Evolutionary conservation across 1,140 invertebrate species (phyloP).

Genomic region (Antheraea pernyi): DNA sequence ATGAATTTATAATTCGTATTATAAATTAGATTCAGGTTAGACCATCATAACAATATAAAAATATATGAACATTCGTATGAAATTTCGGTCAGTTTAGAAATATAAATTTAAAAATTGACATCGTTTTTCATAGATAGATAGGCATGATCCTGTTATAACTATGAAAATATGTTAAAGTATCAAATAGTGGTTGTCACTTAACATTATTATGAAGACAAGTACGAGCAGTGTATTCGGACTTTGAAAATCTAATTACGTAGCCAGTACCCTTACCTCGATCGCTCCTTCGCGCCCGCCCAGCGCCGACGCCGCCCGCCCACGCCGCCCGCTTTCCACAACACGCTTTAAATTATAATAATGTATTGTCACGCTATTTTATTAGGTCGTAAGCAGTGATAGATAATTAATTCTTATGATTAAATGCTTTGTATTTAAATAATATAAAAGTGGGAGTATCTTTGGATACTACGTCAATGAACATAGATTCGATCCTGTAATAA

Average conservation of each 20-base stretch:
- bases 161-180: slow-evolving; percentile 33
- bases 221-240: slow-evolving; percentile 80
- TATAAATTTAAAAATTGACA: too few species aligned
- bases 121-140: too few species aligned
- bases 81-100: too few species aligned
- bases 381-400: neutral
- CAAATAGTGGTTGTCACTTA: slow-evolving; percentile 34
- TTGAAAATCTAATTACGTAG: slow-evolving; percentile 80
- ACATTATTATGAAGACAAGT: slow-evolving; percentile 79
- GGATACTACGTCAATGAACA: too few species aligned
- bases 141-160: neutral
- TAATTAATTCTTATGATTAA: neutral
- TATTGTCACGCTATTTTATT: slow-evolving; percentile 7
- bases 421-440: too few species aligned
- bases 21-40: too few species aligned
- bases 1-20: too few species aligned
- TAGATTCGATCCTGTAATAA: too few species aligned
- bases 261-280: slow-evolving; percentile 75
- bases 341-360: slow-evolving; percentile 2
- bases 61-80: too few species aligned
- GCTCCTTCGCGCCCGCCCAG: slow-evolving; percentile 60
- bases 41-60: too few species aligned
- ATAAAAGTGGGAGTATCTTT: too few species aligned
- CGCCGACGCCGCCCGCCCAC: slow-evolving; percentile 20
- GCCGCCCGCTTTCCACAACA: slow-evolving; percentile 23